Evolutionary conservation across 2,888 invertebrate genomes (phyloP), one percentile per base, ranked within the genome.

Genomic region (Parnassius apollo): DNA sequence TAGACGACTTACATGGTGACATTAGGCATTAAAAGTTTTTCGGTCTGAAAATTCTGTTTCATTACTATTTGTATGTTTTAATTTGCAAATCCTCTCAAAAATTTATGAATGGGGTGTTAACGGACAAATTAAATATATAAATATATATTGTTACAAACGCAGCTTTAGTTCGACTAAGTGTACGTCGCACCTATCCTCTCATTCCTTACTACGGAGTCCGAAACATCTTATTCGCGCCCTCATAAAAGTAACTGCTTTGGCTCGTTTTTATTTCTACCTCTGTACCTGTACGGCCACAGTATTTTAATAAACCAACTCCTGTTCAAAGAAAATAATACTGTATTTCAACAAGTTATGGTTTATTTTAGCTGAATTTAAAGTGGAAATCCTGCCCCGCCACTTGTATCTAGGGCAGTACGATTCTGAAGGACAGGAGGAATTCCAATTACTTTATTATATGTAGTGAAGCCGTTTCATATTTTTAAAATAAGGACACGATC

Each of bases 181-280:
- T 66, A 55, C 82, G 81, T 50, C 55, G 66, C 45, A 13, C 77
- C 69, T 73, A 66, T 62, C 62, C 74, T 75, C 83, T 85, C 90
- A 90, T 91, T 89, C 88, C 83, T 88, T 82, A 87, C 64, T 87
- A 85, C 85, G 81, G 83, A 87, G 87, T 90, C 88, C 88, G 86
- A 91, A 91, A 91, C 91, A 91, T 91, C 91, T 91, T 91, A 91
- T 91, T 91, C 91, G 88, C 91, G 91, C 91, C 89, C 91, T 91
- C 91, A 91, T 91, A 91, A 91, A 91, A 90, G 91, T 91, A 91
- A 91, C 91, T 90, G 89, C 89, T 88, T 89, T 84, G 88, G 80
- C 85, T 88, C 88, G 88, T 91, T 91, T 91, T 91, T 91, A 91
- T 91, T 89, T 90, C 89, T 85, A 82, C 87, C 83, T 82, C 85